Evolutionary conservation across 2,797 vertebrate species (phyloP), one percentile per base, ranked within the genome.

Genomic region (Smutsia gigantea): DNA sequence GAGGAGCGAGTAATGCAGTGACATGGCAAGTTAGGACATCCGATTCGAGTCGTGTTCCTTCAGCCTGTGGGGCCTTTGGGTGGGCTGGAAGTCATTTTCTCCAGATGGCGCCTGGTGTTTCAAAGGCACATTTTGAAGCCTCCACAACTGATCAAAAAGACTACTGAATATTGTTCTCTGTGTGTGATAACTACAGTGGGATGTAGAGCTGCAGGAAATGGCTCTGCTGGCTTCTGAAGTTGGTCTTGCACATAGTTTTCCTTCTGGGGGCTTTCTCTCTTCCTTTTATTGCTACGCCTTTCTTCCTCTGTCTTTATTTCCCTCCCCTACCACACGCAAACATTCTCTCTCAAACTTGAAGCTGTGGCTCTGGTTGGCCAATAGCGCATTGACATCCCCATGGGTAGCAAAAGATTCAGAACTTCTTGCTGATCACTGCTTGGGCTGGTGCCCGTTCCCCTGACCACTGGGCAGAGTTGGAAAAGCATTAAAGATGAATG

Each of bases 51-150:
- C 27, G 1, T 49, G 66, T 49, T 91, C 61, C 5, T 57, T 90
- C 92, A 34, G 75, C 83, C 96, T 88, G 89, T 66, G 96, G 91
- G 94, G 91, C 83, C 94, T 55, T 77, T 31, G 82, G 57, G 69
- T 39, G 49, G 75, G 29, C 97, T 91, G 96, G 96, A 97, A 97
- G 79, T 97, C 94, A 95, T 97, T 98, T 95, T 77, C 89, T 94
- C 96, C 96, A 98, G 97, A 97, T 97, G 97, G 77, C 18, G 78
- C 69, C 74, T 94, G 27, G 29, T 81, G 59, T 97, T 97, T 97
- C 97, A 96, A 97, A 96, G 88, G 92, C 95, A 42, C 27, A 39
- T 97, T 92, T 61, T 87, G 95, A 96, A 96, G 93, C 72, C 90
- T 96, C 88, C 87, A 90, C 78, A 71, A 94, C n/a, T 89, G 88